Conservation (phyloP, 30 jellyfish, hydroid and myxozoan genomes). For the Aurelia sp. region DNA sequence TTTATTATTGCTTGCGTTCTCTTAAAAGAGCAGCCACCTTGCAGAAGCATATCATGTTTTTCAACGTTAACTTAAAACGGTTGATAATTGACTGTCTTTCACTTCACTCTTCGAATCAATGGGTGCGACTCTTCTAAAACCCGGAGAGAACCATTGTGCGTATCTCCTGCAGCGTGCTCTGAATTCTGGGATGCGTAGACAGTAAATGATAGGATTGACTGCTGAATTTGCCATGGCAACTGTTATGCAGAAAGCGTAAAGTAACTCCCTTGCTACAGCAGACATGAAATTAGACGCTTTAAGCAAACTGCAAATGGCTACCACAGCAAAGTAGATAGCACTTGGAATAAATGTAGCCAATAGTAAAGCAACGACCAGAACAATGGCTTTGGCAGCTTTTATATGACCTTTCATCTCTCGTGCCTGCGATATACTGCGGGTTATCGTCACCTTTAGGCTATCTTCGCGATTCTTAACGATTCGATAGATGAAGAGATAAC, state of each 20-base stretch:
- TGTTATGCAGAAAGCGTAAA: constrained; percentile 21
- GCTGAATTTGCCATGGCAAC: constrained; percentile 29
- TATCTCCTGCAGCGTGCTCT: background rate
- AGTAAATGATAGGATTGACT: constrained; percentile 23
- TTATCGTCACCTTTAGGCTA: no score
- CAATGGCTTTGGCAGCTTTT: background rate
- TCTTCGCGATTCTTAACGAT: no score
- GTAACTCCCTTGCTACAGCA: background rate
- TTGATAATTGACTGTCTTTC: no score
- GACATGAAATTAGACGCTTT: background rate
- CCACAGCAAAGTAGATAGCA: background rate
- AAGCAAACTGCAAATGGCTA: background rate
- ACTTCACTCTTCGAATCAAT: no score
- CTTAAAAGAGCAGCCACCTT: no score
- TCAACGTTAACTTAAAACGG: no score
- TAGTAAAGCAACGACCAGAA: background rate
- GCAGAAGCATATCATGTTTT: no score
- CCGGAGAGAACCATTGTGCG: no score
- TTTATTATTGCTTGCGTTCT: no score
- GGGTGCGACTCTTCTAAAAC: no score
- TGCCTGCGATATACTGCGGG: no score
- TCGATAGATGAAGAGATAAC: background rate
- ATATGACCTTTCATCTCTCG: no score
- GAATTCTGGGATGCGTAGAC: constrained; percentile 31
- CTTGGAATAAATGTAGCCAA: constrained; percentile 8